A percentile compares a stretch with the other conserved stretches of the same genome.
These are phyloP conservation scores for Drosophila formosana DNA, from an alignment of 2,888 invertebrate genomes.

Conservation along the genomic window DNA sequence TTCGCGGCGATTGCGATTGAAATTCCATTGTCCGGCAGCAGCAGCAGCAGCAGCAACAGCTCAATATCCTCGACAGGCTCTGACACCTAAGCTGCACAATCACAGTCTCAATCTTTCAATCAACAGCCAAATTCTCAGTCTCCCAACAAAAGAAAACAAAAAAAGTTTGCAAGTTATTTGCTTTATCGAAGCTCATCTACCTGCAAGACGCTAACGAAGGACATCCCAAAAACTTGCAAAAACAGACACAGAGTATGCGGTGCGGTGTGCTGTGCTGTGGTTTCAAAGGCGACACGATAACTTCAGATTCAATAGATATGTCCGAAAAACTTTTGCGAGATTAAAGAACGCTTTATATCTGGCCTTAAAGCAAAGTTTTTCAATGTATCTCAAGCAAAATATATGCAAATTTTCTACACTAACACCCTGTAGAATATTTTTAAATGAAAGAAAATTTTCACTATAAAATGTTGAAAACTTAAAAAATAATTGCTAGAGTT, in stretches of 20 bases:
- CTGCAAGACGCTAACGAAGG: constrained; percentile 9
- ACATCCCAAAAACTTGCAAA: constrained; percentile 2
- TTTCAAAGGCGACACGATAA: background rate
- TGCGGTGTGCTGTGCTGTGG: background rate
- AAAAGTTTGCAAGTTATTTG: constrained; percentile 10
- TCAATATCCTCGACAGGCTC: constrained; percentile 22
- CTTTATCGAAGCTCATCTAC: constrained; percentile 15
- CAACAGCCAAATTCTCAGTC: constrained; percentile 5
- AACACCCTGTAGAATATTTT: background rate
- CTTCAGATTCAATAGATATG: constrained; percentile 5
- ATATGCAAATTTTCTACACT: background rate
- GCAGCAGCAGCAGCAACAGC: background rate
- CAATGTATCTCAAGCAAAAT: no score
- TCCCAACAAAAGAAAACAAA: background rate
- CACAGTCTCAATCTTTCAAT: constrained; percentile 21
- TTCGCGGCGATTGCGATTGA: constrained; percentile 10
- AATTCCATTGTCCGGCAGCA: constrained; percentile 33
- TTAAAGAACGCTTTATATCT: background rate
- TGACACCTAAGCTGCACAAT: constrained; percentile 12
- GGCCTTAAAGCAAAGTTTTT: background rate
- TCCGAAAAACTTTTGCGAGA: background rate
- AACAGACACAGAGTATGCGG: background rate
- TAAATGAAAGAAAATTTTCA: background rate
- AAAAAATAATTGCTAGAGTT: no score
- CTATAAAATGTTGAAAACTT: no score